Evolutionary conservation across 2,888 invertebrate species (phyloP), one percentile per base, ranked within the genome.

Genomic region (Acrocyrtus sp.): DNA sequence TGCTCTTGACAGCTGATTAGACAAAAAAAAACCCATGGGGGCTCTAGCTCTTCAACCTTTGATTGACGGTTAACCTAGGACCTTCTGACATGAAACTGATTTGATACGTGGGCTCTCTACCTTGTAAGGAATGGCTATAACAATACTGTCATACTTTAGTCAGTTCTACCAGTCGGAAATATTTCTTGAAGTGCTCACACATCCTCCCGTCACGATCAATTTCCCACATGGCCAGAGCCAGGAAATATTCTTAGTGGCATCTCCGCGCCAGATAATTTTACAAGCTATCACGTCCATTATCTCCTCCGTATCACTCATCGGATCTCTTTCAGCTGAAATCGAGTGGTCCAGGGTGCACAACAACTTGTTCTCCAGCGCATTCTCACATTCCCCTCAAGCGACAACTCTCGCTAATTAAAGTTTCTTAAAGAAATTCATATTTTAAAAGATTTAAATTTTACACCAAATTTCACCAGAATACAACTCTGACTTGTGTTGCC

Each of bases 1-100:
- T 76, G 77, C 72, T 79, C 80, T 58, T 80, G 81, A 81, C 81
- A 78, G 80, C 76, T 80, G 81, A 81, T 81, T 80, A 81, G 80
- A 79, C 78, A 78, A 79, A 80, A n/a, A n/a, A 12, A 81, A 80
- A 77, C 81, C 80, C 79, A 77, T 76, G 80, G 78, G 80, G 79
- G 69, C 76, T 69, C 58, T 12, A 34, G 60, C 70, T 75, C 63
- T 70, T 54, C 61, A 57, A 56, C 57, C 48, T 73, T 80, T 81
- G 81, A 81, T 78, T 80, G 81, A 79, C 81, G 78, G 78, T 72
- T 78, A 80, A 78, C 79, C 78, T 80, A 77, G 78, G 76, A 78
- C 78, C 78, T 79, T 78, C 75, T 79, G 81, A 81, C 80, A 79
- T 75, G 56, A 41, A n/a, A 26, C 3, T 17, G 43, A 66, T 47